Percentiles rank a stretch among this genome's conserved stretches.
Conservation (phyloP, 2,888 invertebrate genomes). For the Fragum sueziense region DNA sequence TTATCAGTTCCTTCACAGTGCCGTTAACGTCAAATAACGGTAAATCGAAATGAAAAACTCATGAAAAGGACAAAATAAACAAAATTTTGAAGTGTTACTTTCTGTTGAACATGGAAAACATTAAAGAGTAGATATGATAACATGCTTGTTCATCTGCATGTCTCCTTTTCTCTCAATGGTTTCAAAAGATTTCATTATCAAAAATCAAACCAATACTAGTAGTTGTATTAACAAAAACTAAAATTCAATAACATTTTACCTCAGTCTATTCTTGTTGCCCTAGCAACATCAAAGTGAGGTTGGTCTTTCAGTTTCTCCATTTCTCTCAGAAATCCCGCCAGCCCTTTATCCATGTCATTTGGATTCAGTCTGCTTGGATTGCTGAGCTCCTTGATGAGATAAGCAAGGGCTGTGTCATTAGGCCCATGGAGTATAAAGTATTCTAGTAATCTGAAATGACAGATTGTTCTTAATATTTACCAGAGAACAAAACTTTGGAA, state of each 20-base stretch:
- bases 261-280: conserved; percentile 64
- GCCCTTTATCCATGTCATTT: conserved; percentile 63
- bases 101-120: too few species aligned
- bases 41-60: too few species aligned
- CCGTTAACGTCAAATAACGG: too few species aligned
- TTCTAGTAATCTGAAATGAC: conserved; percentile 63
- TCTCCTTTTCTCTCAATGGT: not conserved
- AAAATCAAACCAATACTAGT: too few species aligned
- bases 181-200: not conserved
- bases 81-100: too few species aligned
- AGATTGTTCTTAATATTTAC: too few species aligned
- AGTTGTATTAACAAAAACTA: too few species aligned
- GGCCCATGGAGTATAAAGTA: conserved; percentile 65
- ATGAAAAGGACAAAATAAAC: too few species aligned
- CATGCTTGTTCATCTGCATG: not conserved
- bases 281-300: conserved; percentile 57
- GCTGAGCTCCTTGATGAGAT: conserved; percentile 55
- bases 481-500: too few species aligned
- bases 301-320: conserved; percentile 48
- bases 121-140: not conserved
- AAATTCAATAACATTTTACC: too few species aligned
- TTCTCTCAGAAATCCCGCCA: conserved; percentile 58
- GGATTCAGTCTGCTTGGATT: conserved; percentile 58
- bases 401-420: conserved; percentile 39
- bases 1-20: too few species aligned